These are phyloP conservation scores for Ceramica pisi DNA, from an alignment of 2,888 invertebrate genomes.

Conservation along the genomic window DNA sequence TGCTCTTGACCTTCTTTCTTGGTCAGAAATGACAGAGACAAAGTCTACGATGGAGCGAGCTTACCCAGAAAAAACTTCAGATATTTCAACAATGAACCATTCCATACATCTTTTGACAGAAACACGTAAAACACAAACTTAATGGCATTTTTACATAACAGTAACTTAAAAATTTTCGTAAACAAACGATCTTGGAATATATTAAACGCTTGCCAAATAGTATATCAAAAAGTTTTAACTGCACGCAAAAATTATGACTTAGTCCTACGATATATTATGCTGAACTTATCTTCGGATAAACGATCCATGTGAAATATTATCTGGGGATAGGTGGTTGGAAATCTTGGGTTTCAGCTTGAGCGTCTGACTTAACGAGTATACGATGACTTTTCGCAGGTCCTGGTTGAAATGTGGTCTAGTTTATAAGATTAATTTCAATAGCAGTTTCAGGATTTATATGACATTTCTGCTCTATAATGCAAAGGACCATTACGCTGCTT, in stretches of 20 bases:
- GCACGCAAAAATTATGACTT: constrained; percentile 57
- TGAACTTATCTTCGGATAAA: constrained; percentile 54
- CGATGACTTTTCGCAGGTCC: constrained; percentile 61
- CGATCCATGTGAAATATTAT: constrained; percentile 64
- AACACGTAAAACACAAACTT: constrained; percentile 10
- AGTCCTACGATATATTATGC: constrained; percentile 58
- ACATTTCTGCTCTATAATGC: background rate
- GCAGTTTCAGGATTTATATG: background rate
- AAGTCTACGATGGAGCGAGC: too few relatives aligned
- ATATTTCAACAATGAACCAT: background rate
- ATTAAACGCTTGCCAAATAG: constrained; percentile 59
- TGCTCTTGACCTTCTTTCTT: too few relatives aligned
- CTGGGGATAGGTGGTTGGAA: constrained; percentile 45
- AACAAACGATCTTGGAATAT: constrained; percentile 54
- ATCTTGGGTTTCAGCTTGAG: constrained; percentile 57
- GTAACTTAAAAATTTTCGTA: constrained; percentile 56
- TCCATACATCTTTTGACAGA: constrained; percentile 5
- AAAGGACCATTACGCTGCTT: too few relatives aligned
- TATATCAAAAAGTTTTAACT: constrained; percentile 64
- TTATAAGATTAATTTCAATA: constrained; percentile 3
- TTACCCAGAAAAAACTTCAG: too few relatives aligned
- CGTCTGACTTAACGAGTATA: constrained; percentile 68
- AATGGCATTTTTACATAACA: constrained; percentile 36
- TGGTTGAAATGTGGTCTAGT: constrained; percentile 21
- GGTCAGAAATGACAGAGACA: too few relatives aligned